Conservation (phyloP, 2,113 vertebrate genomes). For the Engraulis encrasicolus region DNA sequence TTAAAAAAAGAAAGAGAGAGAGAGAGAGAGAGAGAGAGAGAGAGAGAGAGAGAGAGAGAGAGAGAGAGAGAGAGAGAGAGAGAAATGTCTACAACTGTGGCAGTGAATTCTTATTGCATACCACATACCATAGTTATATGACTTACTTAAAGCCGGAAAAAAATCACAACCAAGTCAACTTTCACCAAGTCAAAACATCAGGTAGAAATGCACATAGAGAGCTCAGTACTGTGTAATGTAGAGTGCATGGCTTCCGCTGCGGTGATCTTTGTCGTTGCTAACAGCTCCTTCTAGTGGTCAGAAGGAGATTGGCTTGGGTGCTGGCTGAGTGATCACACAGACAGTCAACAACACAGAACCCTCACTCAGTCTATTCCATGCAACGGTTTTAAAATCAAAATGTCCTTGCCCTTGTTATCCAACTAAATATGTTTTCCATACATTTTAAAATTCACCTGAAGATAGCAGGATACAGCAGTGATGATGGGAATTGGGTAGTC, state of each 20-base stretch:
- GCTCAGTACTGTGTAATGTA: not conserved
- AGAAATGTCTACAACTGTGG: no score
- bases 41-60: no score
- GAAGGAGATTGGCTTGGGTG: not conserved
- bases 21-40: no score
- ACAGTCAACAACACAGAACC: not conserved
- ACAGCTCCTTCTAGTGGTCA: slow-evolving; percentile 76
- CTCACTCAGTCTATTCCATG: not conserved
- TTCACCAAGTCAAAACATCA: not conserved
- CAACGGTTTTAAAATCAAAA: not conserved
- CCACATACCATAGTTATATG: no score
- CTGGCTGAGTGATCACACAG: not conserved
- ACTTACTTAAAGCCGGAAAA: no score
- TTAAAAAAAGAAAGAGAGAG: no score
- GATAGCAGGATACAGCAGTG: not conserved
- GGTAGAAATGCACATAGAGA: not conserved
- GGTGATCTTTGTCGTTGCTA: slow-evolving; percentile 63
- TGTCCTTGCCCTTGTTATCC: not conserved
- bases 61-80: no score
- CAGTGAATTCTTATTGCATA: no score
- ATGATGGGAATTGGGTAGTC: not conserved
- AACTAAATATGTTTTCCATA: not conserved
- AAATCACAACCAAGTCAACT: no score
- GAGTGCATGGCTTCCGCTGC: not conserved
- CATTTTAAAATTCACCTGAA: not conserved